Base-by-base conservation (phyloP, 2,888 invertebrate species). In the Oscheius sp. region DNA sequence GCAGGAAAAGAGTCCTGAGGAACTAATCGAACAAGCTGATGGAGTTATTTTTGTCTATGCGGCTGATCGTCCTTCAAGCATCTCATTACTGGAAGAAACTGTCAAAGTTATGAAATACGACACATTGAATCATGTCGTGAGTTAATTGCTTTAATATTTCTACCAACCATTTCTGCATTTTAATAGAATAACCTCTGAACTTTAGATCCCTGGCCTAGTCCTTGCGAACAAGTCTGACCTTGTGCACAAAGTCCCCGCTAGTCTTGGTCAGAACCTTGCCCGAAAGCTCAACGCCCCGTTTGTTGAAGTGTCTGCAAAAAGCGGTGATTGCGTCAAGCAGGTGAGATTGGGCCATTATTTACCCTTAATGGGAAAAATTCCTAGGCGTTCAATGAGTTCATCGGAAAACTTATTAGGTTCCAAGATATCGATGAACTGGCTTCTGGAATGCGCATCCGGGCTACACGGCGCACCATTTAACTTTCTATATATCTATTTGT, bases 281-380 rank as follows among this genome's bases (percentile, higher is more conserved):
- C 37, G 65, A 25, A 8, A 37, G 39, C n/a, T 65, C 29, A 53
- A 53, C 17, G 37, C 65, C 4, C 29, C 52, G 3, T 65, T 65
- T 33, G 53, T 39, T 20, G 65, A 65, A 55, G 65, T 65, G 6
- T 65, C 65, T 8, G 65, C 65, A 12, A 65, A 65, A 42, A 65
- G 6, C 6, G 65, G 53, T 29, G 52, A 52, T 23, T 52, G 65
- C 1, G 25, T 20, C n/a, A 27, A 53, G 27, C 53, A 65, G 37
- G 65, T 65, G n/a, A 25, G 31, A n/a, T n/a, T n/a, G n/a, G n/a
- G 17, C 12, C 10, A 2, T 33, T 33, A 10, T 33, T 31, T 27
- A 6, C 25, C 25, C 10, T 27, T 8, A 1, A 25, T 12, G 3
- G 23, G 1, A 4, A 53, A 31, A 25, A 17, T 57, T 34, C 25